These are phyloP conservation scores for Linyphia triangularis DNA, from an alignment of 2,888 invertebrate species.

Conservation along the genomic window DNA sequence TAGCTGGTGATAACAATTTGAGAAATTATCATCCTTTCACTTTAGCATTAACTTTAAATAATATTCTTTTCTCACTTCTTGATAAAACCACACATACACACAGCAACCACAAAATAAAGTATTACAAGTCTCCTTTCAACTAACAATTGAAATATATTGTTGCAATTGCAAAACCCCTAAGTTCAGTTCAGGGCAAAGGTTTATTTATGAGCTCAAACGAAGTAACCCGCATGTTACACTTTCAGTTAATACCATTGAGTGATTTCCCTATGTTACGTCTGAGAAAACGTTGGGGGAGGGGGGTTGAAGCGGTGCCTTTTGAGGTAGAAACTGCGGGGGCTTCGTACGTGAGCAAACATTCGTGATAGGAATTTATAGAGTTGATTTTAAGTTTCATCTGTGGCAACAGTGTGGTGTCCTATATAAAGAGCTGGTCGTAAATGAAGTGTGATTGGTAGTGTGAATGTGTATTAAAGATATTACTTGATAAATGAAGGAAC, in stretches of 20 bases:
- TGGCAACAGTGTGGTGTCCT: neutral
- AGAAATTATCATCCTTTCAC: too few species aligned
- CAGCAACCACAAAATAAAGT: neutral
- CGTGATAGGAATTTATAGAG: conserved; percentile 55
- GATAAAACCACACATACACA: neutral
- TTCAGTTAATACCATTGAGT: conserved; percentile 57
- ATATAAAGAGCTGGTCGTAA: neutral
- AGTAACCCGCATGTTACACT: conserved; percentile 63
- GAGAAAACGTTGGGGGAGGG: neutral
- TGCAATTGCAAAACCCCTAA: conserved; percentile 16
- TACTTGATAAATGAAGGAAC: too few species aligned
- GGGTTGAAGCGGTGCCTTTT: conserved; percentile 44
- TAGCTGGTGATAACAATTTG: too few species aligned
- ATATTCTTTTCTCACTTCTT: too few species aligned
- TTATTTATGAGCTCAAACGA: conserved; percentile 47
- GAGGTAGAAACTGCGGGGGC: conserved; percentile 59
- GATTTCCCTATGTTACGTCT: conserved; percentile 47
- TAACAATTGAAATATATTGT: neutral
- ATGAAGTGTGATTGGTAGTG: neutral
- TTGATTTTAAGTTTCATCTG: neutral
- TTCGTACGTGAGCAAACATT: conserved; percentile 41
- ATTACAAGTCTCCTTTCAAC: neutral
- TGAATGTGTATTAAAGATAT: too few species aligned
- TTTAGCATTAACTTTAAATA: too few species aligned
- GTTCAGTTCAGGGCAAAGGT: conserved; percentile 14